phyloP scores from a whole-genome alignment of 2,113 vertebrate genomes.

The Elgaria multicarinata region DNA sequence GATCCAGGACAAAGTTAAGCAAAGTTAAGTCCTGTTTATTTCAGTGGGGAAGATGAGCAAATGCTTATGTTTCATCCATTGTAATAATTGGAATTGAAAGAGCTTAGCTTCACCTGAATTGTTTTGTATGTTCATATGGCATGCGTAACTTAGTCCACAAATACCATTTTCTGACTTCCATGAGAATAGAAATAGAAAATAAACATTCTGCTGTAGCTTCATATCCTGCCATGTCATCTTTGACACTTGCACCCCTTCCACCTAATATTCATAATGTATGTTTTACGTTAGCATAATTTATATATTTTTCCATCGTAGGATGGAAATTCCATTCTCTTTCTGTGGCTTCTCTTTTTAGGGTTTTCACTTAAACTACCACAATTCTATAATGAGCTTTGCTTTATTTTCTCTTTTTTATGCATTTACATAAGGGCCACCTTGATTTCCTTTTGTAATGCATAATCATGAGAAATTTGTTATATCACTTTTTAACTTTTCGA shows the following conservation, averaged over 20 bases:
- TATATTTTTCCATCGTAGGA: background rate
- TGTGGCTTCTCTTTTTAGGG: no score
- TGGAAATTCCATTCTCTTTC: background rate
- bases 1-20: background rate
- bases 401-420: background rate
- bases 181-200: background rate
- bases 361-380: background rate
- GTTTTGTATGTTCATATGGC: background rate
- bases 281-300: background rate
- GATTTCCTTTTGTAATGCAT: background rate
- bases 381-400: background rate
- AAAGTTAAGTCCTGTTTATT: background rate
- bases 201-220: background rate
- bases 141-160: conserved; percentile 22
- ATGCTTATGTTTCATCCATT: background rate
- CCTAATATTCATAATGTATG: background rate
- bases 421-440: background rate
- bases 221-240: background rate
- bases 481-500: background rate
- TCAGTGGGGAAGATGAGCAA: background rate
- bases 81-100: background rate
- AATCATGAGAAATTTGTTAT: background rate
- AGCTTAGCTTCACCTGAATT: background rate
- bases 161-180: background rate
- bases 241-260: background rate